Conservation (phyloP, 2,888 invertebrate species). For the Cetonia aurata region DNA sequence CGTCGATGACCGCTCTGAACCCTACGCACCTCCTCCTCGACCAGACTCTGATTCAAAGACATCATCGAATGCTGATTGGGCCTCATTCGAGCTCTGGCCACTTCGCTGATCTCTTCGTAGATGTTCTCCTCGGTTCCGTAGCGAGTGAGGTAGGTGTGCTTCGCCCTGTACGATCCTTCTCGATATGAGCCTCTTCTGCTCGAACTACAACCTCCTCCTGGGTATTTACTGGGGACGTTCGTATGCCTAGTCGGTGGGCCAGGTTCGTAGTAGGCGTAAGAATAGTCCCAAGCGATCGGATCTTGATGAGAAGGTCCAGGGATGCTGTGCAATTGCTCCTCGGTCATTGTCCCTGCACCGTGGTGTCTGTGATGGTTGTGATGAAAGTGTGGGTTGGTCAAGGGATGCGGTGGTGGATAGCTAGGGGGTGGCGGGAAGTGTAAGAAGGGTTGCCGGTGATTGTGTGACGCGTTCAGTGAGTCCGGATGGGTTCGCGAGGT, state of each 20-base stretch:
- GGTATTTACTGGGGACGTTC: constrained; percentile 70
- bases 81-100: constrained; percentile 59
- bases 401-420: constrained; percentile 72
- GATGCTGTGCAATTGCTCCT: constrained; percentile 60
- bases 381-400: constrained; percentile 46
- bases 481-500: constrained; percentile 43
- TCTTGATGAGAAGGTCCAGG: constrained; percentile 59
- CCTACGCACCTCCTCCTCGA: constrained; percentile 86
- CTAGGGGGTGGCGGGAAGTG: constrained; percentile 83
- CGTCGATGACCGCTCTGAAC: constrained; percentile 87
- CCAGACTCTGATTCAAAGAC: constrained; percentile 78
- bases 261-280: constrained; percentile 86
- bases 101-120: constrained; percentile 84
- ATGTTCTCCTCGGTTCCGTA: constrained; percentile 90
- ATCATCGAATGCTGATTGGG: constrained; percentile 68
- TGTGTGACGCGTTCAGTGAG: constrained; percentile 48
- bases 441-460: constrained; percentile 68
- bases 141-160: constrained; percentile 62
- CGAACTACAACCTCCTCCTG: constrained; percentile 62
- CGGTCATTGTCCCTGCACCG: constrained; percentile 56
- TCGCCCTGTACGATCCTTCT: constrained; percentile 62
- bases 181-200: constrained; percentile 62
- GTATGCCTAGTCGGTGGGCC: constrained; percentile 74
- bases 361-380: constrained; percentile 48
- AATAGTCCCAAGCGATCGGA: constrained; percentile 72